Evolutionary conservation across 2,888 invertebrate genomes (phyloP), one percentile per base, ranked within the genome.

Genomic region (Acrobasis suavella): DNA sequence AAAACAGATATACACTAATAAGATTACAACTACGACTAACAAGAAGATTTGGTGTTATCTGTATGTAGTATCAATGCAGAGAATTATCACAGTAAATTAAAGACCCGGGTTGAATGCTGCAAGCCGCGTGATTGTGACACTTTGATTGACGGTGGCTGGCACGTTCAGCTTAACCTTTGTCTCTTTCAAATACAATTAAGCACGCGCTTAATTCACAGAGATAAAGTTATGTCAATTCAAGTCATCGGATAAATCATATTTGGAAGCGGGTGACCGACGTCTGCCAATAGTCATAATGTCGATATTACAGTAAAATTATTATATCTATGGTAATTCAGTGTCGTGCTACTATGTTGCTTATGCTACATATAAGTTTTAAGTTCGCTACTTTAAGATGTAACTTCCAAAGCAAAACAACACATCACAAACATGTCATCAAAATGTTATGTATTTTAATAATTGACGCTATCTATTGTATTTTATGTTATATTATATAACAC

Each of bases 11-110:
- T 22, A 32, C 8, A 52, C 58, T 59, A 50, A 37, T 37, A 50
- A 15, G 42, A 10, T n/a, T 54, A 61, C n/a, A 62, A 38, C 37
- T 60, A 39, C 5, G 32, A 32, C 32, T 32, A 32, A 32, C 7
- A 32, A 50, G 10, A 59, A 17, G 9, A 55, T 62, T 62, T 55
- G 62, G 62, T 62, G 62, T 60, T 60, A 38, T 49, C 50, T 55
- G 54, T 62, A 42, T 61, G 51, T 46, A 61, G 55, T 55, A 50
- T 55, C 49, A 55, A 38, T 55, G 54, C 46, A 62, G 49, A 49
- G n/a, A 62, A 62, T 55, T 62, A 62, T 62, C 62, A 62, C 62
- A 62, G 62, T 50, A 55, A 62, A 61, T 56, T 42, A 49, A 32
- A 62, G 54, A 62, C 16, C 54, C 49, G 55, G 55, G 49, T 62